A percentile compares a stretch with the other conserved stretches of the same genome.
These are phyloP conservation scores for Oncorhynchus nerka DNA, from an alignment of 2,113 vertebrate genomes.

Conservation along the genomic window DNA sequence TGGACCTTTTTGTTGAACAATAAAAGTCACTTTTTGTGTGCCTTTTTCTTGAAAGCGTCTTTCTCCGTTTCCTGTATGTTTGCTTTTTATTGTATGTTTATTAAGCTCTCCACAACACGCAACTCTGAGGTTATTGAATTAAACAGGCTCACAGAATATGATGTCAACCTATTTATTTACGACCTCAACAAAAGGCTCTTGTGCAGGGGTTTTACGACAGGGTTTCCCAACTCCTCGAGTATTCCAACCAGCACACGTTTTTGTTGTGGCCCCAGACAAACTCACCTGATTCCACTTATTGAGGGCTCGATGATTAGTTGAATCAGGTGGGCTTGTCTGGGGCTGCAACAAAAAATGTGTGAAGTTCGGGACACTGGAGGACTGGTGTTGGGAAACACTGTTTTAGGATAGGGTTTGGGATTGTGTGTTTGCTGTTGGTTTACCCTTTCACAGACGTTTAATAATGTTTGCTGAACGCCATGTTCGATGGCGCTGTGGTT, in stretches of 20 bases:
- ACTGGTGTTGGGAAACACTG: too few relatives aligned
- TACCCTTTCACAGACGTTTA: too few relatives aligned
- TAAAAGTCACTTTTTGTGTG: not conserved
- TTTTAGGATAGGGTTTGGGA: not conserved
- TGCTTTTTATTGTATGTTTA: slow-evolving; percentile 15
- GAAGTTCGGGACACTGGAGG: too few relatives aligned
- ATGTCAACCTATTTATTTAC: slow-evolving; percentile 28
- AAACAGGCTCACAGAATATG: slow-evolving; percentile 21
- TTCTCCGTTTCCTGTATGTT: not conserved
- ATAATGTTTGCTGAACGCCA: slow-evolving; percentile 34
- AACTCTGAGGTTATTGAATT: slow-evolving; percentile 20
- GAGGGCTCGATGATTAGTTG: too few relatives aligned
- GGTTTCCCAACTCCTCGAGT: not conserved
- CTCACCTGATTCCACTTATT: too few relatives aligned
- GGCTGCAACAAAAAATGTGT: too few relatives aligned
- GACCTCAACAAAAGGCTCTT: not conserved
- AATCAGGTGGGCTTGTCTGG: too few relatives aligned
- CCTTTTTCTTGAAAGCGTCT: not conserved
- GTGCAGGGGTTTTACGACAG: slow-evolving; percentile 25
- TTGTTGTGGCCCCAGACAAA: too few relatives aligned
- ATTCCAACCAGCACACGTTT: too few relatives aligned
- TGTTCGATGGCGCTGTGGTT: slow-evolving; percentile 14
- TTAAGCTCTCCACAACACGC: not conserved
- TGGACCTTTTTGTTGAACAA: not conserved
- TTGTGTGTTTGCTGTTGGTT: not conserved